A percentile compares a stretch with the other conserved stretches of the same genome.
phyloP scores from a whole-genome alignment of 2,888 invertebrate genomes.

The Brachylomia viminalis region DNA sequence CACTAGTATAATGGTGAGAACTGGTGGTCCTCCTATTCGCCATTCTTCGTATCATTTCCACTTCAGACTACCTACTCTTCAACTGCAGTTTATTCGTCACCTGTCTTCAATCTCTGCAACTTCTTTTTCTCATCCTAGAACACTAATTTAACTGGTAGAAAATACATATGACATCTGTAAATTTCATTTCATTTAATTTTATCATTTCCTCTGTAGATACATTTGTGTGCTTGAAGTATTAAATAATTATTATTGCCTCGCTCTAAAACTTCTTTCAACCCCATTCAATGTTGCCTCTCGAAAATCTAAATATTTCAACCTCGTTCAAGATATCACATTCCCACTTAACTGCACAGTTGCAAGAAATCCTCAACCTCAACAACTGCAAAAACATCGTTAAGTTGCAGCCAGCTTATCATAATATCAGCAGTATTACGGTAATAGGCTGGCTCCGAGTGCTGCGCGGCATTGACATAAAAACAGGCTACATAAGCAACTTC shows the following conservation, averaged over 20 bases:
- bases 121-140: not conserved
- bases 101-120: not conserved
- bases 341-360: not conserved
- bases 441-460: conserved; percentile 25
- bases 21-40: not conserved
- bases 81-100: not conserved
- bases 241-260: too few species aligned
- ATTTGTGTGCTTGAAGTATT: not conserved
- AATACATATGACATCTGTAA: not conserved
- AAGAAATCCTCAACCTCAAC: not conserved
- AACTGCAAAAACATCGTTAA: conserved; percentile 33
- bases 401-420: conserved; percentile 39
- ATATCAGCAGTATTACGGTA: conserved; percentile 32
- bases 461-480: conserved; percentile 57
- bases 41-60: not conserved
- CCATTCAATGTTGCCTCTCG: not conserved
- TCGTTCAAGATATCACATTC: not conserved
- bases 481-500: conserved; percentile 16
- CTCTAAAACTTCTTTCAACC: not conserved
- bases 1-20: not conserved
- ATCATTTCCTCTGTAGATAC: too few species aligned
- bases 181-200: too few species aligned
- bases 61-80: not conserved
- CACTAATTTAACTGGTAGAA: too few species aligned
- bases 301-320: not conserved